Conservation (phyloP, 2,888 invertebrate genomes). For the Tetramorium bicarinatum region DNA sequence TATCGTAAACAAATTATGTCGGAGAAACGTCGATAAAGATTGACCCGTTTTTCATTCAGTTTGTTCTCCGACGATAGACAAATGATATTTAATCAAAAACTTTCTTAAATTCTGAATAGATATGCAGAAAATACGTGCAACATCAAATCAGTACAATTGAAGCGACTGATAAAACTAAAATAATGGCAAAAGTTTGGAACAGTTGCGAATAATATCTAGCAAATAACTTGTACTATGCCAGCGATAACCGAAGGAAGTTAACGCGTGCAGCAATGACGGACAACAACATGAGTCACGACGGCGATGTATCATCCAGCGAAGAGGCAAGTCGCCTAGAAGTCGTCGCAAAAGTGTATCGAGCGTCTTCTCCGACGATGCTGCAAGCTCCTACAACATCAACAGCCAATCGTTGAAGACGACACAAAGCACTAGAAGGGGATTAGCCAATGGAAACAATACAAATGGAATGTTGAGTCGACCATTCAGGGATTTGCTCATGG, state of each 20-base stretch:
- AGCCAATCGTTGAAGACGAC: conserved; percentile 38
- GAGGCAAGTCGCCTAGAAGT: conserved; percentile 35
- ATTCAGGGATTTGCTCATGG: conserved; percentile 2
- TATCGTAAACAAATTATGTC: neutral
- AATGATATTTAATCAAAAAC: neutral
- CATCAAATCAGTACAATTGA: conserved; percentile 28
- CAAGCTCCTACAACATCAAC: conserved; percentile 56
- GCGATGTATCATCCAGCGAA: conserved; percentile 24
- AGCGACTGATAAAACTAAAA: conserved; percentile 41
- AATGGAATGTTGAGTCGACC: neutral
- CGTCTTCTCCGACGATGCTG: conserved; percentile 49
- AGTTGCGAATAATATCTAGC: conserved; percentile 33
- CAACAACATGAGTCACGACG: conserved; percentile 6
- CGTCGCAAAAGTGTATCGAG: conserved; percentile 53
- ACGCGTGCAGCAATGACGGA: conserved; percentile 12
- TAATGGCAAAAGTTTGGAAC: conserved; percentile 13
- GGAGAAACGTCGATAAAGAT: neutral
- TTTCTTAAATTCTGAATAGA: conserved; percentile 14
- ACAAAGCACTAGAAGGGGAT: conserved; percentile 10
- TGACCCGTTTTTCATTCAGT: neutral
- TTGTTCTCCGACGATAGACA: neutral
- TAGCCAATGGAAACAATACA: neutral
- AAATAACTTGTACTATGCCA: conserved; percentile 33
- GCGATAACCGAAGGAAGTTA: conserved; percentile 9
- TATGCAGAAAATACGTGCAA: neutral